phyloP scores from a whole-genome alignment of 1,140 invertebrate genomes.

The Brachionus manjavacas region DNA sequence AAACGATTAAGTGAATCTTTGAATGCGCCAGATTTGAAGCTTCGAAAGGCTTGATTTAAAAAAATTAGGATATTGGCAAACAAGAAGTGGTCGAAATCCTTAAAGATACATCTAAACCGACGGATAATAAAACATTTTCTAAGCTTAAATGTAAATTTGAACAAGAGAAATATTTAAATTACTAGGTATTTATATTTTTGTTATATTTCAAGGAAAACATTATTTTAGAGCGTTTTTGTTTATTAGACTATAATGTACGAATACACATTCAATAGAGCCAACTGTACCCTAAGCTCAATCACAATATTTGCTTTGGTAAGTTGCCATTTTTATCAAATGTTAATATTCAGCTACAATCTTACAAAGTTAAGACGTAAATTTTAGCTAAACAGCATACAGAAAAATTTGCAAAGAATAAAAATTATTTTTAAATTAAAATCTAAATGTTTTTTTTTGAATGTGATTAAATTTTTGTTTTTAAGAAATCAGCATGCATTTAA shows the following conservation, averaged over 20 bases:
- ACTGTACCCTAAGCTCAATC: slow-evolving; percentile 1
- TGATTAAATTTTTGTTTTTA: no score
- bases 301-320: slow-evolving; percentile 13
- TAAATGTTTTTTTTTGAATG: no score
- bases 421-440: no score
- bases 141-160: slow-evolving; percentile 35
- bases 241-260: neutral
- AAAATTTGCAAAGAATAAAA: no score
- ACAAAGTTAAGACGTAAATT: neutral
- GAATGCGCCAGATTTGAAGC: neutral
- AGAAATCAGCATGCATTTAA: no score
- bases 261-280: slow-evolving; percentile 19
- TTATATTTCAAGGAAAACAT: neutral
- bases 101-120: neutral
- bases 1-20: neutral
- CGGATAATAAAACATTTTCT: neutral
- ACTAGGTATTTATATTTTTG: neutral
- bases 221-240: neutral
- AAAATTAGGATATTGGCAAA: neutral
- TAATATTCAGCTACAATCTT: neutral
- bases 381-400: no score
- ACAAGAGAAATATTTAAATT: neutral
- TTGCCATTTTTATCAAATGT: neutral
- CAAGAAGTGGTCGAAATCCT: neutral
- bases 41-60: neutral